Base-by-base conservation (phyloP, 2,888 invertebrate species). In the Troides aeacus region DNA sequence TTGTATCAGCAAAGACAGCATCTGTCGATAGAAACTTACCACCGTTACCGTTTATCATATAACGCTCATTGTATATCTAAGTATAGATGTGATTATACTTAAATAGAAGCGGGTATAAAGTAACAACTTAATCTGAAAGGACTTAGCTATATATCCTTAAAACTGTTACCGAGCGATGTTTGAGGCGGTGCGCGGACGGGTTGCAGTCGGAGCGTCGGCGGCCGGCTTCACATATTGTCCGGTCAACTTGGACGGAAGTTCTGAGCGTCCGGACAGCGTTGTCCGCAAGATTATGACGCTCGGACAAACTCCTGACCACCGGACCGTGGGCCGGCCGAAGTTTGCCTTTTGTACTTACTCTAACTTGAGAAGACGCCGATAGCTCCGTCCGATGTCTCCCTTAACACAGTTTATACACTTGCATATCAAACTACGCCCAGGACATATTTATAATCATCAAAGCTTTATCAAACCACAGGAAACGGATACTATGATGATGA, bases 241-340 rank as follows among this genome's bases (percentile, higher is more conserved):
- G 67, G 69, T 66, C 62, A 73, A 79, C 76, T 80, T 79, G 76
- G 72, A 73, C 75, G 74, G 68, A 71, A 82, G 81, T 82, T 83
- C 71, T 64, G n/a, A 74, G 74, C 78, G 76, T 74, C 76, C 76
- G 75, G 77, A 79, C 79, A 62, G 79, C 74, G 57, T 17, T 68
- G 77, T 73, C 70, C 74, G 68, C 71, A 71, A 74, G 74, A 78
- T 83, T 84, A 81, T 80, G 79, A 79, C 80, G 80, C 82, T 76
- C 75, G 77, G 75, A 73, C 75, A 72, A 69, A 76, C 74, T 73
- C 76, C 74, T 72, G 74, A 72, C 69, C 65, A n/a, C 68, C 50
- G 63, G 63, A 58, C 50, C 18, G 58, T 12, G 58, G 24, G 30
- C 21, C 67, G 62, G 62, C 69, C 72, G 78, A 76, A 84, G 78